Percentiles rank a stretch among this genome's conserved stretches.
Conservation (phyloP, 2,888 invertebrate genomes). For the Lumbricus terrestris region DNA sequence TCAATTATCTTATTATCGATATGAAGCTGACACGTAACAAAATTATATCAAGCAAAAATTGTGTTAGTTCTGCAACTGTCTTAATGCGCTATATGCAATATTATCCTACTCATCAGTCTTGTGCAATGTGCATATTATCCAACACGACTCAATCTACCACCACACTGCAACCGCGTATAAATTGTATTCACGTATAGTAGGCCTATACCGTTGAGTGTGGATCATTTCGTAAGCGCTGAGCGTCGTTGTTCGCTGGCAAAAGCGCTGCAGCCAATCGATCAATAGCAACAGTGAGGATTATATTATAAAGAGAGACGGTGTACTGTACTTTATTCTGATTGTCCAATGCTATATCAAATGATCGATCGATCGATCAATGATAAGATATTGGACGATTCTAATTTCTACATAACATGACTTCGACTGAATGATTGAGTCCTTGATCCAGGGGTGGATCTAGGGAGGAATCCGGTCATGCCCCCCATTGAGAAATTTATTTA, state of each 20-base stretch:
- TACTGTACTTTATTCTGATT: neutral
- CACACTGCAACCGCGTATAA: neutral
- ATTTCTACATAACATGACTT: neutral
- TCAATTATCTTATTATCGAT: no score
- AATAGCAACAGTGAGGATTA: neutral
- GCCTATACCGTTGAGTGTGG: neutral
- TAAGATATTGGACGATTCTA: neutral
- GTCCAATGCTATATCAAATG: neutral
- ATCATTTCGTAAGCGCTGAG: neutral
- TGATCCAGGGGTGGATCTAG: no score
- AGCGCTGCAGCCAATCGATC: neutral
- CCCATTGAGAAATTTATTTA: no score
- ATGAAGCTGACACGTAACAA: no score
- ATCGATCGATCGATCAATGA: neutral
- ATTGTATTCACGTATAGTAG: no score
- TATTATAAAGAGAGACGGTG: neutral
- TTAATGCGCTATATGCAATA: no score
- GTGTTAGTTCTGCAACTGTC: no score
- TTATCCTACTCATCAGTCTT: no score
- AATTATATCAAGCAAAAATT: no score
- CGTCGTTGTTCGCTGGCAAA: neutral
- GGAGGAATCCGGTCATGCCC: no score
- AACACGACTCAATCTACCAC: no score
- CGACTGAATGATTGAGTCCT: neutral
- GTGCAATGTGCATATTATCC: neutral